These are phyloP conservation scores for Micromussa lordhowensis DNA, from an alignment of 92 coral and sea anemone genomes.

Conservation along the genomic window DNA sequence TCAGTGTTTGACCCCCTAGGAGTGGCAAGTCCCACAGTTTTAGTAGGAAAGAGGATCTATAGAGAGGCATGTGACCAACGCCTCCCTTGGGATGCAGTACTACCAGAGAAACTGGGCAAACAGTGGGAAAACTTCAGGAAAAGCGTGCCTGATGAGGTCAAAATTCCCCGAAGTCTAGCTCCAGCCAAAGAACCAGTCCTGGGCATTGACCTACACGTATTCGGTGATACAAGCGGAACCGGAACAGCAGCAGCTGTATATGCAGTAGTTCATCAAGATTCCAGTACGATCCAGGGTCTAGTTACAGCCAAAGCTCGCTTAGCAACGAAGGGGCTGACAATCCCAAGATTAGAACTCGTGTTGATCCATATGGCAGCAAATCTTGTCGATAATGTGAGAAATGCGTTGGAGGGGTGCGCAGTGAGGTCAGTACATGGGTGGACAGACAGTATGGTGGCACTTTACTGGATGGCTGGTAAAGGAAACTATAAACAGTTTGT, in stretches of 20 bases:
- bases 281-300: too few relatives aligned
- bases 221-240: constrained; percentile 51
- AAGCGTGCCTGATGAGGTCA: constrained; percentile 35
- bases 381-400: too few relatives aligned
- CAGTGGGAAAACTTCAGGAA: constrained; percentile 49
- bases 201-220: constrained; percentile 51
- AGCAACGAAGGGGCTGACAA: too few relatives aligned
- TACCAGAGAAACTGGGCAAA: constrained; percentile 18
- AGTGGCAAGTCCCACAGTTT: constrained; percentile 47
- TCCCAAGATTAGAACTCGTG: too few relatives aligned
- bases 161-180: constrained; percentile 54
- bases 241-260: constrained; percentile 56
- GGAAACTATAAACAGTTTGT: too few relatives aligned
- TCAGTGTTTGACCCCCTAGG: constrained; percentile 37
- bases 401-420: too few relatives aligned
- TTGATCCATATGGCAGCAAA: too few relatives aligned
- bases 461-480: too few relatives aligned
- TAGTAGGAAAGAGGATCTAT: constrained; percentile 56
- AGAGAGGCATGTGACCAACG: constrained; percentile 56
- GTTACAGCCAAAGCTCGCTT: too few relatives aligned
- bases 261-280: too few relatives aligned
- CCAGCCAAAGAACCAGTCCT: constrained; percentile 18
- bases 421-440: too few relatives aligned
- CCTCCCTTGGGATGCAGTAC: constrained; percentile 46
- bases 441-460: too few relatives aligned